Conservation (phyloP, 1,140 invertebrate genomes). For the Drosophila ironensis region DNA sequence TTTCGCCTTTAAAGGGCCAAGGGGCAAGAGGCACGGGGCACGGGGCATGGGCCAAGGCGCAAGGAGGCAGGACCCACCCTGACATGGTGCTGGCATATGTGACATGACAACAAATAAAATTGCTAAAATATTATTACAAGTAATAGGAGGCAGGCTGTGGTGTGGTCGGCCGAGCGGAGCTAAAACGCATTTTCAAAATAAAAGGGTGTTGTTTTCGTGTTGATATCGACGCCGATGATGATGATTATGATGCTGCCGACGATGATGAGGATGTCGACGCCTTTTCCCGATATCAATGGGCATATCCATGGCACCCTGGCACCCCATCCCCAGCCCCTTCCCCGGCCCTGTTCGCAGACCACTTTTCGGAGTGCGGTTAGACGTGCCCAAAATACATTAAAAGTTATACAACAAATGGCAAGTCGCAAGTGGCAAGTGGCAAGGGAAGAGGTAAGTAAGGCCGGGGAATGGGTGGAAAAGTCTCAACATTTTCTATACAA, state of each 20-base stretch:
- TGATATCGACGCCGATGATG: slow-evolving; percentile 50
- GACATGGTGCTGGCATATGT: slow-evolving; percentile 63
- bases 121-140: slow-evolving; percentile 79
- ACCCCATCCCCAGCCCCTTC: not conserved
- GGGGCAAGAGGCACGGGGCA: too few species aligned
- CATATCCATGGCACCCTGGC: slow-evolving; percentile 57
- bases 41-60: not conserved
- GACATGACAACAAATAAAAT: slow-evolving; percentile 74
- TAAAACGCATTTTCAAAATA: slow-evolving; percentile 18
- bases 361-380: slow-evolving; percentile 55
- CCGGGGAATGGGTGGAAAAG: slow-evolving; percentile 22
- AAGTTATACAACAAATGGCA: slow-evolving; percentile 61
- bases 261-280: slow-evolving; percentile 46
- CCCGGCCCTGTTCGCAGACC: not conserved
- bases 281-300: slow-evolving; percentile 65
- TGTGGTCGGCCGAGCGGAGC: not conserved
- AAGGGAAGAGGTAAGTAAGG: not conserved
- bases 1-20: slow-evolving; percentile 40
- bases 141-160: slow-evolving; percentile 61
- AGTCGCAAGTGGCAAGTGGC: not conserved
- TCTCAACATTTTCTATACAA: slow-evolving; percentile 76
- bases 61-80: slow-evolving; percentile 3
- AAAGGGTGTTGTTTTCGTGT: slow-evolving; percentile 64
- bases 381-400: slow-evolving; percentile 78
- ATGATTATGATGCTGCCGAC: slow-evolving; percentile 28